Base-by-base conservation (phyloP, 2,113 vertebrate genomes). In the Cervus canadensis region DNA sequence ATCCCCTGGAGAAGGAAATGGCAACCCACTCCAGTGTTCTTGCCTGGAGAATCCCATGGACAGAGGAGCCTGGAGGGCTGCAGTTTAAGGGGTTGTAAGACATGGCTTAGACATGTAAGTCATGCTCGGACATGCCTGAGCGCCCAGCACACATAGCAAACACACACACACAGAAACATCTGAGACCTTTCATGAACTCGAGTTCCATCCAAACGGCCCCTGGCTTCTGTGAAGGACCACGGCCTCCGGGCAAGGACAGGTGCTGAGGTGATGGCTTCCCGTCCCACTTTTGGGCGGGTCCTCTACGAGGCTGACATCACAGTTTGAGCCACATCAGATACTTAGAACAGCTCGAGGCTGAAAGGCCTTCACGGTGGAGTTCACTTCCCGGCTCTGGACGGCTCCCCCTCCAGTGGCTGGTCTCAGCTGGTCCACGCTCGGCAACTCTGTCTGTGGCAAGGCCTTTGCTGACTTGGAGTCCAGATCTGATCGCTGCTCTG, bases 41-140 rank as follows among this genome's bases (percentile, higher is more conserved):
- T 19, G 64, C 64, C 64, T 21, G 64, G 16, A 67, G 64, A 36
- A n/a, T 36, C 33, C 59, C 59, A 30, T 5, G 59, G 59, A 10
- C 4, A 9, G 64, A 0, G 8, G 64, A 10, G 33, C 64, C 17
- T 67, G 33, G 60, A 0, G 33, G 16, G 17, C 64, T 67, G 0
- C 64, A 12, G n/a, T 71, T 4, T 23, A 23, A 12, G n/a, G 64
- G 64, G n/a, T 12, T 2, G 19, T 19, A 71, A 23, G n/a, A 71
- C 48, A 50, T 50, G 48, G 48, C 48, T 50, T 50, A 12, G 48
- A 50, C 13, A 50, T 50, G 13, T 50, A 50, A 50, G 48, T 50
- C 48, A 50, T 50, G 48, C n/a, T 71, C 19, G 0, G 19, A 23
- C n/a, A 71, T 2, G 0, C 12, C 67, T 1, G 6, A 40, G 67